Conservation (phyloP, 2,888 invertebrate species). For the Noctua fimbriata region DNA sequence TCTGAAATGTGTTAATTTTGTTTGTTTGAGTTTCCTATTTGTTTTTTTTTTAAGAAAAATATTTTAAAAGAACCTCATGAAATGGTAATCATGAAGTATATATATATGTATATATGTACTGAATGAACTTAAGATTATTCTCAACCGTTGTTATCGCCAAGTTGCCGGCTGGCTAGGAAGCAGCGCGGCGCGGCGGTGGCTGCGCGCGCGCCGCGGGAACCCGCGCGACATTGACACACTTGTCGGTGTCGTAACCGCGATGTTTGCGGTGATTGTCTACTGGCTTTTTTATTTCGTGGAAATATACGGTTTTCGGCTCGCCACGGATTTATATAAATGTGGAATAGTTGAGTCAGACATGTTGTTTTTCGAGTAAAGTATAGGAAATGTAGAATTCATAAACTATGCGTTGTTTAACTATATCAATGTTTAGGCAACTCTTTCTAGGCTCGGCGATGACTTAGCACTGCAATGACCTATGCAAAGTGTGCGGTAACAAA, state of each 20-base stretch:
- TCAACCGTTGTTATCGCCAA: background rate
- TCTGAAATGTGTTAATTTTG: background rate
- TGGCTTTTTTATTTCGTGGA: slow-evolving; percentile 70
- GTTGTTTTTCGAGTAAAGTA: slow-evolving; percentile 24
- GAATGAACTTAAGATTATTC: slow-evolving; percentile 21
- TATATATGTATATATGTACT: background rate
- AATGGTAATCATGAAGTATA: background rate
- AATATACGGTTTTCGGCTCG: slow-evolving; percentile 61
- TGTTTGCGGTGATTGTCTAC: slow-evolving; percentile 78
- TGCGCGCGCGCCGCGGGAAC: slow-evolving; percentile 72
- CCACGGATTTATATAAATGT: slow-evolving; percentile 43
- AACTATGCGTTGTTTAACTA: slow-evolving; percentile 16
- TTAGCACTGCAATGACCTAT: slow-evolving; percentile 45
- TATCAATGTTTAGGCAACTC: slow-evolving; percentile 11
- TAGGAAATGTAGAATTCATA: slow-evolving; percentile 39
- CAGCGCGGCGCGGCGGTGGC: slow-evolving; percentile 51
- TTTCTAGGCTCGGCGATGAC: slow-evolving; percentile 40
- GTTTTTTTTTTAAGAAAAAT: background rate
- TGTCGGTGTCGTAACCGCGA: slow-evolving; percentile 80
- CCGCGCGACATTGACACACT: slow-evolving; percentile 82
- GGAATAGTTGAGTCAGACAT: slow-evolving; percentile 25
- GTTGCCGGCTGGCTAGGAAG: slow-evolving; percentile 51
- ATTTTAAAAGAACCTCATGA: background rate
- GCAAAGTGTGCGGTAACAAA: slow-evolving; percentile 28
- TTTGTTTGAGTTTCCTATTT: background rate